These are phyloP conservation scores for Himalopsyche anomala DNA, from an alignment of 2,888 invertebrate genomes.

Conservation along the genomic window DNA sequence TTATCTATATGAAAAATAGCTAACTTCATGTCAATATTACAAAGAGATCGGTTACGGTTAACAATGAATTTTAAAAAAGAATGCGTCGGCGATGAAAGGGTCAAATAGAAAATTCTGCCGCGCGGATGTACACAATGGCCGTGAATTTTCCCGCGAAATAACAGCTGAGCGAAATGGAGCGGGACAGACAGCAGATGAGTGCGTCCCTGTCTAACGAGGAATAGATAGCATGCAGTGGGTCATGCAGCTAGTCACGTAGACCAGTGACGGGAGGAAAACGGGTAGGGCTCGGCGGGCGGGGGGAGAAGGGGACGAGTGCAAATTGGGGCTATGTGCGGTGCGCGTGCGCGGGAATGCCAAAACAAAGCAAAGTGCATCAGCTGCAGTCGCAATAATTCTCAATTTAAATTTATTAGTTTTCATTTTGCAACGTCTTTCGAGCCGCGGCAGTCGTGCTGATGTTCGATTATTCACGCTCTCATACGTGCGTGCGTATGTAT, in stretches of 20 bases:
- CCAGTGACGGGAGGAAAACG: constrained; percentile 44
- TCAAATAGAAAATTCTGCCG: not conserved
- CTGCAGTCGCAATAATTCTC: constrained; percentile 4
- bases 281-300: not conserved
- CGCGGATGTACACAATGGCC: not conserved
- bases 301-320: not conserved
- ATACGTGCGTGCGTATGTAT: too few relatives aligned
- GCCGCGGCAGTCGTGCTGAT: not conserved
- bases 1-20: too few relatives aligned
- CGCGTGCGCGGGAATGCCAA: constrained; percentile 34
- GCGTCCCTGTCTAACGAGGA: constrained; percentile 8
- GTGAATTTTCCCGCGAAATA: constrained; percentile 33
- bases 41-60: too few relatives aligned
- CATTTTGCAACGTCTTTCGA: not conserved
- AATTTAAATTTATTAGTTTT: not conserved
- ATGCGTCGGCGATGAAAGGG: not conserved
- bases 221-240: constrained; percentile 46
- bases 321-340: constrained; percentile 1
- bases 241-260: constrained; percentile 64
- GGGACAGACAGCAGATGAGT: not conserved
- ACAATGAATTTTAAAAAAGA: too few relatives aligned
- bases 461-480: not conserved
- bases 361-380: constrained; percentile 31
- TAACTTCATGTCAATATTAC: too few relatives aligned
- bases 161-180: constrained; percentile 26